Base-by-base conservation (phyloP, 2,888 invertebrate genomes). In the Caradrina clavipalpis region DNA sequence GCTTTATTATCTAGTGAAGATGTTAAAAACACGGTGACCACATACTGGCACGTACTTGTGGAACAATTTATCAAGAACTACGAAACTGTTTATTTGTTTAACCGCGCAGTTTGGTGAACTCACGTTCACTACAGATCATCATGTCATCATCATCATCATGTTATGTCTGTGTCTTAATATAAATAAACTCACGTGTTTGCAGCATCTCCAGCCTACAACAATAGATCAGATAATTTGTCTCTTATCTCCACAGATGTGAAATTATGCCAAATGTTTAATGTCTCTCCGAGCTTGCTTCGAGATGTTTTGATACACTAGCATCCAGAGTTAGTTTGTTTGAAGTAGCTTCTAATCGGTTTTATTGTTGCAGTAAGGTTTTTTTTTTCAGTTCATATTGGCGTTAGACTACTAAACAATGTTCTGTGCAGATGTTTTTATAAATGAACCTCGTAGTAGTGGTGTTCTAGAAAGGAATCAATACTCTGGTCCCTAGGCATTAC, bases 261-360 rank as follows among this genome's bases (percentile, higher is more conserved):
- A 47, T 69, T 63, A 72, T 82, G 80, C 82, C 70, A 84, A 74
- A 66, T 61, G 42, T 84, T 74, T 77, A 65, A 78, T 70, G 78
- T 83, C 21, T 50, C 49, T 51, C 4, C 6, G 39, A 54, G 39
- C 13, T 45, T 61, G 19, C 13, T 35, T 35, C 35, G 11, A 65
- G 51, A 81, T 72, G 54, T 31, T 53, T 76, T 61, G 42, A 70
- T 71, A 22, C 42, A 57, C 56, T 47, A 11, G 47, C n/a, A 13
- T 45, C 53, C 13, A 15, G 10, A 49, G 17, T 8, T 11, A 7
- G 57, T 59, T 76, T 50, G 26, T 61, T 61, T 58, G 22, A 50
- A 49, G 15, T 49, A 6, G 1, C 11, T 49, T 49, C 7, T 45
- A 17, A 76, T 55, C 17, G 50, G 70, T 39, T 55, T 59, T 39